A percentile compares a stretch with the other conserved stretches of the same genome.
Conservation (phyloP, 2,113 vertebrate species). For the Tympanuchus pallidicinctus region DNA sequence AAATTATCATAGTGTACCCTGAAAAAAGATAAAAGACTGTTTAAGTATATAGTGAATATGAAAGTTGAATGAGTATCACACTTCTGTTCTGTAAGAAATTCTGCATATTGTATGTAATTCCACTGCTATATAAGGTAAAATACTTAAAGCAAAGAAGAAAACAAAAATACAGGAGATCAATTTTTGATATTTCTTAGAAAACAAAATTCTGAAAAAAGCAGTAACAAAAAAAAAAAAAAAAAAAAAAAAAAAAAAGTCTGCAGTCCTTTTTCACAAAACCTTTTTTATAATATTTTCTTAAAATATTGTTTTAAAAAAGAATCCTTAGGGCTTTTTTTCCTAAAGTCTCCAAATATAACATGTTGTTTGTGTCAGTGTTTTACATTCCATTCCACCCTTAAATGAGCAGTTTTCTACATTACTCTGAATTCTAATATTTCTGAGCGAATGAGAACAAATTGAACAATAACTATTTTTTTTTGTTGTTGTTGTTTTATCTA, state of each 20-base stretch:
- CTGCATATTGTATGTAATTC: neutral
- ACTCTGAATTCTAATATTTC: neutral
- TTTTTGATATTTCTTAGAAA: neutral
- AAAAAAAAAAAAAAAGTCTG: no score
- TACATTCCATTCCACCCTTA: neutral
- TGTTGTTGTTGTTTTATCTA: neutral
- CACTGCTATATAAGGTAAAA: no score
- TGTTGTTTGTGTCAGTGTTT: neutral
- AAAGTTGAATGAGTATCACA: neutral
- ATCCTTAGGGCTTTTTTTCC: neutral
- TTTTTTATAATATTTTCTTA: neutral
- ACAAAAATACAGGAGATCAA: fast-evolving
- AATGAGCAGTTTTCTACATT: neutral
- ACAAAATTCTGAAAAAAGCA: neutral
- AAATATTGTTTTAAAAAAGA: neutral
- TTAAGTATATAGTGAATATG: neutral
- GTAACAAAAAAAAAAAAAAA: neutral
- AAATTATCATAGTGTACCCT: neutral
- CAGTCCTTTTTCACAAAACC: neutral
- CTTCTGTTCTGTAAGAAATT: neutral
- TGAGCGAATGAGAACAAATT: neutral
- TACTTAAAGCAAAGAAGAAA: neutral
- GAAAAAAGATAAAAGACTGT: neutral
- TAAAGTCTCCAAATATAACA: neutral
- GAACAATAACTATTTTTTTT: neutral